These are phyloP conservation scores for Urocitellus parryii DNA, from an alignment of 2,113 vertebrate species.

Conservation along the genomic window DNA sequence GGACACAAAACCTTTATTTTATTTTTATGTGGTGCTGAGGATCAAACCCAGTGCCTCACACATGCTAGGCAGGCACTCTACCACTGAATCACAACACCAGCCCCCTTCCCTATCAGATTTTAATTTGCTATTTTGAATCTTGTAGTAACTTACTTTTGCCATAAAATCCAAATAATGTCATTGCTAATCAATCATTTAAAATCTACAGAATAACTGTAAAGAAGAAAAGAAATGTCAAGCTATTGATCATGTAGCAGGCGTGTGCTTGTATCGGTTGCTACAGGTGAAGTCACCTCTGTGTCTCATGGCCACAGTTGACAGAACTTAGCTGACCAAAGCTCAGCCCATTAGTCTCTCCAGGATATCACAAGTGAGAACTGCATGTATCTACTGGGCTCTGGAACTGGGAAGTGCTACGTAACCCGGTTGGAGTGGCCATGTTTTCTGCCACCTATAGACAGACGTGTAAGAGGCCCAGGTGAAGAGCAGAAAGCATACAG, in stretches of 20 bases:
- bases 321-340: not conserved
- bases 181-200: slow-evolving; percentile 38
- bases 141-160: not conserved
- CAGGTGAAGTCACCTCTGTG: not conserved
- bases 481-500: not conserved
- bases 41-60: too few relatives aligned
- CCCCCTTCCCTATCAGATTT: not conserved
- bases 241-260: not conserved
- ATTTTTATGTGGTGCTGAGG: too few relatives aligned
- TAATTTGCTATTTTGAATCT: not conserved
- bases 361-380: not conserved
- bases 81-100: too few relatives aligned
- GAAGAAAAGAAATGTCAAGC: not conserved
- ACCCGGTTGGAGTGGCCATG: not conserved
- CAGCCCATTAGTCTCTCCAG: not conserved
- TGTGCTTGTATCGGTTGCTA: not conserved
- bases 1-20: too few relatives aligned
- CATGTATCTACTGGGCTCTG: not conserved
- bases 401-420: not conserved
- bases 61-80: too few relatives aligned
- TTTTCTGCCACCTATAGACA: not conserved
- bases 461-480: not conserved
- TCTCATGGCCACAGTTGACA: not conserved
- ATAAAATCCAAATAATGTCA: not conserved
- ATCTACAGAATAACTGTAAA: slow-evolving; percentile 23